Evolutionary conservation across 1,140 invertebrate genomes (phyloP).

Genomic region (Schlechtendalia chinensis): DNA sequence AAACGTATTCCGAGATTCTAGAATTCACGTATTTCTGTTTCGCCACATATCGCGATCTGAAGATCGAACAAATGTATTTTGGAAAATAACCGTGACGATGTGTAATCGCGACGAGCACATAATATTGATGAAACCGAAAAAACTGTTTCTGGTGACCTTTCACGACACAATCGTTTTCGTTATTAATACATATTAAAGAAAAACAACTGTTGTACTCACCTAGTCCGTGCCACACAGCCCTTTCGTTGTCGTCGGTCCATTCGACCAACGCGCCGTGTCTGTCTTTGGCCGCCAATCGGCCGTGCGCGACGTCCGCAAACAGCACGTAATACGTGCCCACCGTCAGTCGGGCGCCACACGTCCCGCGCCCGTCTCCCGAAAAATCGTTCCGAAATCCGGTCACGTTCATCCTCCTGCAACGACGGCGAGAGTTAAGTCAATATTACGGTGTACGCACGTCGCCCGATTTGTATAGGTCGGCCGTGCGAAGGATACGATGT

Average conservation of each 20-base stretch:
- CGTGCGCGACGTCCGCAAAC: slow-evolving; percentile 53
- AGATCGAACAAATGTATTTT: too few species aligned
- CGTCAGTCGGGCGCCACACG: slow-evolving; percentile 52
- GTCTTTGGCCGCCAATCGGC: slow-evolving; percentile 52
- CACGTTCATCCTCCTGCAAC: slow-evolving; percentile 54
- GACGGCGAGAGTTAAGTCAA: not conserved
- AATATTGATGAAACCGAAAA: too few species aligned
- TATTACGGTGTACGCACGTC: not conserved
- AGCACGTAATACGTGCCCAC: slow-evolving; percentile 55
- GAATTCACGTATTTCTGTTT: too few species aligned
- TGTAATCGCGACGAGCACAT: too few species aligned
- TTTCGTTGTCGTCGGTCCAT: slow-evolving; percentile 54
- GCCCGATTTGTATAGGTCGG: too few species aligned
- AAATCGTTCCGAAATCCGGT: slow-evolving; percentile 53
- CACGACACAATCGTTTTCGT: too few species aligned
- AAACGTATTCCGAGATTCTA: too few species aligned
- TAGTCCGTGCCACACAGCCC: slow-evolving; percentile 53
- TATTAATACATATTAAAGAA: too few species aligned
- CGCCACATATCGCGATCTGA: too few species aligned
- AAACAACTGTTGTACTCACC: slow-evolving; percentile 50
- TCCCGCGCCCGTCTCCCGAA: slow-evolving; percentile 45
- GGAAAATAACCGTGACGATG: too few species aligned
- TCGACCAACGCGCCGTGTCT: slow-evolving; percentile 52
- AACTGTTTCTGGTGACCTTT: too few species aligned
- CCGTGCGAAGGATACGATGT: too few species aligned